These are phyloP conservation scores for Onthophagus taurus DNA, from an alignment of 1,140 invertebrate genomes.

Conservation along the genomic window DNA sequence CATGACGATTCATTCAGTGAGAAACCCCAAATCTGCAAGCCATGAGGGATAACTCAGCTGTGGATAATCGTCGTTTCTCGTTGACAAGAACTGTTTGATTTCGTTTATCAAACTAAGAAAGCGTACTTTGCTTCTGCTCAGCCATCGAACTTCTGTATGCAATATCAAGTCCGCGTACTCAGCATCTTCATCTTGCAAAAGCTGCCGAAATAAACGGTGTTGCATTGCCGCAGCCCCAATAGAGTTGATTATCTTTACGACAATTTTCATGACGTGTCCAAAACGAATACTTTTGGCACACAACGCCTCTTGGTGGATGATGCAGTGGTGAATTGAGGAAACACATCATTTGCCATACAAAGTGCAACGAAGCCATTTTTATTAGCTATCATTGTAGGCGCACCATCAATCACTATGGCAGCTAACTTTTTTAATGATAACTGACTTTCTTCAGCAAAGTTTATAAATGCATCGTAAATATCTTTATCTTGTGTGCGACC, in stretches of 20 bases:
- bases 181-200: slow-evolving; percentile 7
- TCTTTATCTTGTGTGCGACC: slow-evolving; percentile 7
- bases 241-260: slow-evolving; percentile 19
- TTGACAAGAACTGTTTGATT: no score
- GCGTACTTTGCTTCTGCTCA: not conserved
- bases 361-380: slow-evolving; percentile 19
- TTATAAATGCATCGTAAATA: slow-evolving; percentile 13
- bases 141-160: not conserved
- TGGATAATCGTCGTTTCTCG: not conserved
- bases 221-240: slow-evolving; percentile 12
- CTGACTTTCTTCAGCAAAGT: slow-evolving; percentile 10
- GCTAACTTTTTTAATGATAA: slow-evolving; percentile 18
- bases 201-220: slow-evolving; percentile 1
- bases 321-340: slow-evolving; percentile 19
- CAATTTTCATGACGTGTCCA: slow-evolving; percentile 10
- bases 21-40: not conserved
- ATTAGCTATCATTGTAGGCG: slow-evolving; percentile 18
- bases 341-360: slow-evolving; percentile 16
- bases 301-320: slow-evolving; percentile 19
- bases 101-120: no score
- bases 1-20: not conserved
- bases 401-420: slow-evolving; percentile 16
- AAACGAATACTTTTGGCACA: slow-evolving; percentile 13
- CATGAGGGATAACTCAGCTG: not conserved
- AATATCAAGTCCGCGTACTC: not conserved